phyloP scores from a whole-genome alignment of 2,888 invertebrate genomes.

The Drosophila leonis region DNA sequence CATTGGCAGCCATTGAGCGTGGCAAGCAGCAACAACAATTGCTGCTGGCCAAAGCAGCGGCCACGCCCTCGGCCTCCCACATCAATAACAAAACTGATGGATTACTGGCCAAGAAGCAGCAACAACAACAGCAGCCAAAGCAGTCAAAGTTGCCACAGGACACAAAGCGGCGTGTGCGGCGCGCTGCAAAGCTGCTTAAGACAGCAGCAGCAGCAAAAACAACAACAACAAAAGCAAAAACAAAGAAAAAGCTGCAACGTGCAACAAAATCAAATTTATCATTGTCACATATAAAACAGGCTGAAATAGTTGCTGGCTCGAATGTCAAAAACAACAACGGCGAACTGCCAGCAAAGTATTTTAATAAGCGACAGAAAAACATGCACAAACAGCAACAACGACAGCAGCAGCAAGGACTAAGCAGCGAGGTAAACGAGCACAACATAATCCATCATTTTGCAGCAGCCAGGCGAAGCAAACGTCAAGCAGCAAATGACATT shows the following conservation, averaged over 20 bases:
- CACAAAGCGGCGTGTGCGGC: slow-evolving; percentile 72
- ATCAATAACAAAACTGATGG: slow-evolving; percentile 83
- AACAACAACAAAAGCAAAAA: slow-evolving; percentile 51
- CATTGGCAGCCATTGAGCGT: slow-evolving; percentile 80
- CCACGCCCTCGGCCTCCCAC: slow-evolving; percentile 56
- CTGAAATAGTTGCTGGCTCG: slow-evolving; percentile 48
- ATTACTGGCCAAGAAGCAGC: slow-evolving; percentile 58
- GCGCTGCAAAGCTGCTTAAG: slow-evolving; percentile 62
- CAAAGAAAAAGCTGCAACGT: slow-evolving; percentile 59
- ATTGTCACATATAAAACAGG: slow-evolving; percentile 78
- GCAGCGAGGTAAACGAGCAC: slow-evolving; percentile 70
- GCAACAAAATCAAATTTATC: slow-evolving; percentile 84
- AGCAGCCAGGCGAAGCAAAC: slow-evolving; percentile 67
- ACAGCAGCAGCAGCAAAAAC: slow-evolving; percentile 57
- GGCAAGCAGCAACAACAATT: slow-evolving; percentile 55
- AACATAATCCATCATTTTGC: slow-evolving; percentile 82
- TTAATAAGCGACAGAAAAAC: slow-evolving; percentile 83
- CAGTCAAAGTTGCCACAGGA: slow-evolving; percentile 49
- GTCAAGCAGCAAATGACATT: slow-evolving; percentile 67
- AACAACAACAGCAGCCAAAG: slow-evolving; percentile 44
- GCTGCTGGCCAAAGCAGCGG: slow-evolving; percentile 32
- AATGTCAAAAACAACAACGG: slow-evolving; percentile 61
- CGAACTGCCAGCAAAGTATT: slow-evolving; percentile 78
- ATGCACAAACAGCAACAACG: slow-evolving; percentile 67
- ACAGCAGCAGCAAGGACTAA: slow-evolving; percentile 31